phyloP scores from a whole-genome alignment of 2,888 invertebrate genomes.

The Tipula confusa region DNA sequence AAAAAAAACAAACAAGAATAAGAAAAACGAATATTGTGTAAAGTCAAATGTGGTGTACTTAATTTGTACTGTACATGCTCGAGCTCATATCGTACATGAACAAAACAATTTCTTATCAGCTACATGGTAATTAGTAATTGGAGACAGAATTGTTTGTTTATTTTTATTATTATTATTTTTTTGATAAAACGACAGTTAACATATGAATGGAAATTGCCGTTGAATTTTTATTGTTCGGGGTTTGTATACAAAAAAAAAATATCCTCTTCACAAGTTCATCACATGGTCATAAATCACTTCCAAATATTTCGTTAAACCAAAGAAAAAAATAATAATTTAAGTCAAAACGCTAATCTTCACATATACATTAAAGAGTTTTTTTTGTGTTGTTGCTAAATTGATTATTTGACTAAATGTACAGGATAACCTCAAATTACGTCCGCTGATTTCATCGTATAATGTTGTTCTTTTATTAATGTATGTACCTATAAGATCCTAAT shows the following conservation, averaged over 20 bases:
- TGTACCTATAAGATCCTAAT: too few relatives aligned
- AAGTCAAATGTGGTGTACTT: background rate
- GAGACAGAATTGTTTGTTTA: background rate
- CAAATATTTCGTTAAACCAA: background rate
- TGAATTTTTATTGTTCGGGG: background rate
- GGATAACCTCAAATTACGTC: too few relatives aligned
- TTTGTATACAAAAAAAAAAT: background rate
- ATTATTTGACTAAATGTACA: too few relatives aligned
- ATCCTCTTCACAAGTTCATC: background rate
- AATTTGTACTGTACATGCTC: background rate
- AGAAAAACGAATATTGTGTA: background rate
- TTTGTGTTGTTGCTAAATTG: background rate
- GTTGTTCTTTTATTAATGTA: too few relatives aligned
- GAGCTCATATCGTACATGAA: background rate
- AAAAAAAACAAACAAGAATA: background rate
- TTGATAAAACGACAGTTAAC: background rate
- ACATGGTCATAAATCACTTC: background rate
- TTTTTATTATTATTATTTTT: too few relatives aligned
- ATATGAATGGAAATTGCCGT: background rate
- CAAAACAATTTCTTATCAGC: slow-evolving; percentile 6
- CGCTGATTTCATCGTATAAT: too few relatives aligned
- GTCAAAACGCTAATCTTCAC: background rate
- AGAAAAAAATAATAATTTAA: background rate
- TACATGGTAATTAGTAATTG: background rate
- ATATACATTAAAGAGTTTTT: background rate